Conservation (phyloP, 2,888 invertebrate species). For the Pseudococcus jackbeardsleyi region DNA sequence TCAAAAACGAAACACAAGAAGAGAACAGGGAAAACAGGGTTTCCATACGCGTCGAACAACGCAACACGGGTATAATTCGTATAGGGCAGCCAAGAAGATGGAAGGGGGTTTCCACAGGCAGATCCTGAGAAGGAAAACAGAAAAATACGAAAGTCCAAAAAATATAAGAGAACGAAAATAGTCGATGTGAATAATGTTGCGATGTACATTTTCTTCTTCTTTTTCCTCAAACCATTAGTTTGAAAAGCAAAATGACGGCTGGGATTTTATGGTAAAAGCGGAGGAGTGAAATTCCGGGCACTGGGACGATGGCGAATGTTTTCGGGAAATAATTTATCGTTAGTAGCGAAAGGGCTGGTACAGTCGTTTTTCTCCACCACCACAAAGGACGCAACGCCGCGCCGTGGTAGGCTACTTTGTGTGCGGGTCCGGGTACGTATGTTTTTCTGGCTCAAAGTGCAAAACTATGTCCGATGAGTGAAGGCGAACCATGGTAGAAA, state of each 20-base stretch:
- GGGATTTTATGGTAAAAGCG: constrained; percentile 57
- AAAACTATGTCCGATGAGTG: constrained; percentile 43
- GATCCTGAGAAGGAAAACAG: neutral
- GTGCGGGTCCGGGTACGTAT: neutral
- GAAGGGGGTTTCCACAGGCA: neutral
- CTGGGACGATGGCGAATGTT: neutral
- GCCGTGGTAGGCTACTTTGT: neutral
- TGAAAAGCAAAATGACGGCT: constrained; percentile 63
- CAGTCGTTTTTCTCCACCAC: constrained; percentile 36
- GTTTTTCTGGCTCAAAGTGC: constrained; percentile 41
- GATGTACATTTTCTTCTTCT: constrained; percentile 14
- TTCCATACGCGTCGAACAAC: constrained; percentile 42
- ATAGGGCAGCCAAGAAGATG: neutral
- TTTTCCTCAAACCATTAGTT: constrained; percentile 59
- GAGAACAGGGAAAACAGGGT: neutral
- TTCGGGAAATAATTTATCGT: constrained; percentile 58
- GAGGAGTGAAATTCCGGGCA: constrained; percentile 57
- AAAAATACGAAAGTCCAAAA: constrained; percentile 24
- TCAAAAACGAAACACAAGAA: neutral
- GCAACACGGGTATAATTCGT: neutral
- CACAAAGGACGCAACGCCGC: neutral
- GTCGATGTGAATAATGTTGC: constrained; percentile 45
- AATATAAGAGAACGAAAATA: constrained; percentile 6
- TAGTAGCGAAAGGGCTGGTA: constrained; percentile 59
- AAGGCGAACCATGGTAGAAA: constrained; percentile 38